Base-by-base conservation (phyloP, 1,140 invertebrate genomes). In the Asobara japonica region DNA sequence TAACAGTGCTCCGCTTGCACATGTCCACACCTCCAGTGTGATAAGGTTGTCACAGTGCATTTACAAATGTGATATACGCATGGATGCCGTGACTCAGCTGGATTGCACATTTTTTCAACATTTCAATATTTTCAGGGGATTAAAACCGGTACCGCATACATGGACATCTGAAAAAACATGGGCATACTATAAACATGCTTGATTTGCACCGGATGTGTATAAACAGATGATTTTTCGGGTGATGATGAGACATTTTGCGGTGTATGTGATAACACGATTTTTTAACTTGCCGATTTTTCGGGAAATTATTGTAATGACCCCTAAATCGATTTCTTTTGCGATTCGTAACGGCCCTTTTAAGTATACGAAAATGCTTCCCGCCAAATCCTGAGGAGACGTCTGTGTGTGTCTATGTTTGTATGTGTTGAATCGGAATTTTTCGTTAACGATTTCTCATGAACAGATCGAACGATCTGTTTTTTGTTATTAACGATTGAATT, bases 11-110 rank as follows among this genome's bases (percentile, higher is more conserved):
- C 18, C 48, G 30, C 8, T 20, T 30, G 22, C 13, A 48, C 74
- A 68, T 65, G 45, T 56, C 45, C 60, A 68, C 72, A 77, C 77
- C 75, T 76, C 29, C 61, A 27, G 13, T 36, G 62, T 65, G 77
- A 79, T 79, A 77, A 79, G 77, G 76, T 74, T 75, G 76, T 77
- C 74, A 74, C 62, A 69, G 56, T 64, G 70, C 62, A 74, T 69
- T 65, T 41, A 60, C 48, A 27, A 41, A 56, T 56, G 2, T 10
- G 51, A 56, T 56, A 66, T 48, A 25, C 38, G 25, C 33, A 45
- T 25, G 29, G 29, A 13, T 13, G n/a, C 29, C 29, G 60, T 62
- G 65, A 66, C 8, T 66, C 65, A 66, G 11, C 20, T 27, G 33
- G 5, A 45, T 22, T 20, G 10, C 10, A 5, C 10, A 20, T 25